Percentiles rank a stretch among this genome's conserved stretches.
Evolutionary conservation across 2,797 vertebrate genomes (phyloP).

Genomic region (Podarcis siculus): DNA sequence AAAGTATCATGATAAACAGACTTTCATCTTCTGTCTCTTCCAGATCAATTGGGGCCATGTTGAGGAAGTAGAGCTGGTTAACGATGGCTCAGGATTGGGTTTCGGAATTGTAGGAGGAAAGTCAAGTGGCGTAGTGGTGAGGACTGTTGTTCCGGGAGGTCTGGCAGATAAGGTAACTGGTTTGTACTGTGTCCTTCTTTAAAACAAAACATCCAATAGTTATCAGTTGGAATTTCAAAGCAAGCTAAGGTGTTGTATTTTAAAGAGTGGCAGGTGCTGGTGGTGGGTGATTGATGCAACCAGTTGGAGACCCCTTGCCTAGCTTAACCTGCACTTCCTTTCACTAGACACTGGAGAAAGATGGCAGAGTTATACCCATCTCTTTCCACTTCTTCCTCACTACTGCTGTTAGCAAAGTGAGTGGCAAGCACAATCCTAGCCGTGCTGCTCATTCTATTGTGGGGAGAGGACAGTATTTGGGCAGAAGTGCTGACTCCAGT

Average conservation of each 20-base stretch:
- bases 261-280: not conserved
- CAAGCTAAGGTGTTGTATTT: slow-evolving; percentile 30
- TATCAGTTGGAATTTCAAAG: slow-evolving; percentile 57
- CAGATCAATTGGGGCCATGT: slow-evolving; percentile 89
- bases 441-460: not conserved
- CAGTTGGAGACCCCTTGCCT: not conserved
- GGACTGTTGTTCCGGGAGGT: slow-evolving; percentile 90
- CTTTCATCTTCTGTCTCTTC: slow-evolving; percentile 58
- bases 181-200: slow-evolving; percentile 64
- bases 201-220: slow-evolving; percentile 48
- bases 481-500: not conserved
- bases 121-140: slow-evolving; percentile 89
- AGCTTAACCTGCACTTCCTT: no score
- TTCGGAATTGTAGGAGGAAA: slow-evolving; percentile 97
- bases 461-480: not conserved
- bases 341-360: no score
- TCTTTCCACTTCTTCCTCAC: no score
- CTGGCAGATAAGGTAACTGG: slow-evolving; percentile 87
- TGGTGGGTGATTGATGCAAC: not conserved
- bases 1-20: not conserved
- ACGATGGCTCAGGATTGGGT: slow-evolving; percentile 94
- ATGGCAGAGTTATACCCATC: no score
- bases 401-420: no score
- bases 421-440: no score
- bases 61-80: slow-evolving; percentile 92